A percentile compares a stretch with the other conserved stretches of the same genome.
Conservation (phyloP, 2,113 vertebrate species). For the Halichoeres trimaculatus region DNA sequence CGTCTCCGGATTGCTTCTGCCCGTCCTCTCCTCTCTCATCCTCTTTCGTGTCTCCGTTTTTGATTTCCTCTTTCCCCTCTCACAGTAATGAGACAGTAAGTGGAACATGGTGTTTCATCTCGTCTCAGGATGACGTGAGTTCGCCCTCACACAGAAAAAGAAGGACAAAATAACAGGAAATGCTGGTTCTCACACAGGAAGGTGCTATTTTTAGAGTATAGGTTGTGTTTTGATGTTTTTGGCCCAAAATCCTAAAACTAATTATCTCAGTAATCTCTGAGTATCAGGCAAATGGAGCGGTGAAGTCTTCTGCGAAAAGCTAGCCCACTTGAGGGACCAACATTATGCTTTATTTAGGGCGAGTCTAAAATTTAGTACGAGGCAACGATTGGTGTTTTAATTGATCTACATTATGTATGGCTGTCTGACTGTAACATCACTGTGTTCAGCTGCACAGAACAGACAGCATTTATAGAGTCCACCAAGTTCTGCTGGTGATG, state of each 20-base stretch:
- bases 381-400: slow-evolving; percentile 17
- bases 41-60: neutral
- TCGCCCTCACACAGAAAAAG: neutral
- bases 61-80: neutral
- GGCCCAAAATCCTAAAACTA: neutral
- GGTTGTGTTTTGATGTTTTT: neutral
- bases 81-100: slow-evolving; percentile 41
- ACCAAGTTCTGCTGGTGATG: too few relatives aligned
- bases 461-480: too few relatives aligned
- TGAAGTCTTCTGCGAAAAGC: neutral
- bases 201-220: slow-evolving; percentile 1
- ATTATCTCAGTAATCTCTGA: neutral
- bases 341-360: slow-evolving; percentile 15
- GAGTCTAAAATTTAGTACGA: neutral
- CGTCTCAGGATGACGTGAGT: neutral
- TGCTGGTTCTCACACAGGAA: neutral
- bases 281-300: neutral
- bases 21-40: neutral
- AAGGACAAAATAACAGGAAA: neutral
- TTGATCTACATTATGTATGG: too few relatives aligned
- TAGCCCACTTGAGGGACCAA: slow-evolving; percentile 6
- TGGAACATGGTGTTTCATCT: slow-evolving; percentile 24
- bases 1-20: slow-evolving; percentile 13
- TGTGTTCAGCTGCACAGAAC: neutral
- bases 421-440: neutral